Conservation (phyloP, 2,888 invertebrate species). For the Parnassius apollo region DNA sequence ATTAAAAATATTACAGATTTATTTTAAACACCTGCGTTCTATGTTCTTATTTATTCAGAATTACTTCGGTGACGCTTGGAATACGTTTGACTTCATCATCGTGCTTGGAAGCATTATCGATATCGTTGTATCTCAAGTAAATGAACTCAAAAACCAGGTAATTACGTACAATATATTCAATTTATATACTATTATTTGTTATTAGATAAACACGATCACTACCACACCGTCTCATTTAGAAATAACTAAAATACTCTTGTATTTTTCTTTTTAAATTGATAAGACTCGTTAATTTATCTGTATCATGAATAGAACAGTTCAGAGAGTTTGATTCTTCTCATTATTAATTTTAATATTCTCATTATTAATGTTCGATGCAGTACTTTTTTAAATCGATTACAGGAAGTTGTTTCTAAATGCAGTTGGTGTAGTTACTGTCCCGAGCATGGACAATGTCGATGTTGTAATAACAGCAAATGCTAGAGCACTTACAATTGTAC, state of each 20-base stretch:
- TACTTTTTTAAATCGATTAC: too few relatives aligned
- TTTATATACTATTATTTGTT: not conserved
- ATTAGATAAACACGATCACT: conserved; percentile 39
- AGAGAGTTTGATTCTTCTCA: not conserved
- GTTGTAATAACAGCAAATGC: conserved; percentile 67
- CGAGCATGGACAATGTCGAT: conserved; percentile 69
- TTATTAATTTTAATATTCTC: too few relatives aligned
- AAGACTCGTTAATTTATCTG: not conserved
- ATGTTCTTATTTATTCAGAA: conserved; percentile 82
- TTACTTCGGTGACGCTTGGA: conserved; percentile 99
- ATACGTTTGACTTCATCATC: conserved; percentile 98
- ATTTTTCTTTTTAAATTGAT: not conserved
- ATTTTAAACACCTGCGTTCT: too few relatives aligned
- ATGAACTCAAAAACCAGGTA: conserved; percentile 88
- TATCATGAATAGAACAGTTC: too few relatives aligned
- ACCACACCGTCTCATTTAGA: conserved; percentile 36
- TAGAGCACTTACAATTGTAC: conserved; percentile 46
- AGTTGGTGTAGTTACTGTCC: conserved; percentile 65
- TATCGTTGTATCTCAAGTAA: conserved; percentile 97
- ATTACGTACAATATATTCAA: conserved; percentile 32
- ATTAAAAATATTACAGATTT: too few relatives aligned
- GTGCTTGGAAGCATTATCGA: conserved; percentile 98
- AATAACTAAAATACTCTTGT: conserved; percentile 26
- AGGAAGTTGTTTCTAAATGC: conserved; percentile 41
- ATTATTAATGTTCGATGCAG: not conserved